A percentile compares a stretch with the other conserved stretches of the same genome.
These are phyloP conservation scores for Tangara arthus DNA, from an alignment of 2,797 vertebrate species.

Conservation along the genomic window DNA sequence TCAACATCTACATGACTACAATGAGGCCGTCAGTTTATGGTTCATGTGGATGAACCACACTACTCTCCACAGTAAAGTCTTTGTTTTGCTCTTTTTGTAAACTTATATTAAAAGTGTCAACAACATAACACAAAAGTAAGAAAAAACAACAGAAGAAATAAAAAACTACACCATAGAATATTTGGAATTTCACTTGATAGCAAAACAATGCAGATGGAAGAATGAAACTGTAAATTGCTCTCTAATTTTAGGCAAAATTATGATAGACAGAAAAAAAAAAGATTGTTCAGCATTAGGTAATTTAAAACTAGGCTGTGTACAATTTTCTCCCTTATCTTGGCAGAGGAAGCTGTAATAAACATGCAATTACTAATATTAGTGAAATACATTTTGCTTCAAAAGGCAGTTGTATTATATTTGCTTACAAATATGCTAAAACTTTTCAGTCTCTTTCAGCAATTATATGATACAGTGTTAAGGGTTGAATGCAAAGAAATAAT, in stretches of 20 bases:
- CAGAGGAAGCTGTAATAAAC: constrained; percentile 28
- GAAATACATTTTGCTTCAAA: constrained; percentile 3
- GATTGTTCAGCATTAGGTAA: constrained; percentile 21
- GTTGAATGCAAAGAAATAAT: constrained; percentile 52
- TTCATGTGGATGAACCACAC: background rate
- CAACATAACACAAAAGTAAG: background rate
- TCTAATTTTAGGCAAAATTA: constrained; percentile 35
- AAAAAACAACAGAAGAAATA: background rate
- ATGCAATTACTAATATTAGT: constrained; percentile 57
- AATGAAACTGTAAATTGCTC: constrained; percentile 10
- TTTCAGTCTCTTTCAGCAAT: constrained; percentile 2
- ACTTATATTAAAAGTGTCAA: background rate
- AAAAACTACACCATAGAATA: background rate
- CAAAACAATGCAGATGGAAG: constrained; percentile 1
- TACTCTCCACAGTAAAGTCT: background rate
- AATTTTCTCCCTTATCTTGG: constrained; percentile 53
- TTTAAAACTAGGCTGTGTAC: constrained; percentile 35
- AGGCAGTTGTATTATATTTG: constrained; percentile 25
- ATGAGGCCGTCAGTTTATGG: background rate
- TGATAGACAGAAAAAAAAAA: constrained; percentile 16
- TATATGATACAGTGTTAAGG: constrained; percentile 4
- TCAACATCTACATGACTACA: background rate
- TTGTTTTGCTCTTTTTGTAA: background rate
- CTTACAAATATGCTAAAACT: constrained; percentile 28
- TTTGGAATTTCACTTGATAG: background rate